These are phyloP conservation scores for Arrhopalites spinosus DNA, from an alignment of 2,888 invertebrate species.

Conservation along the genomic window DNA sequence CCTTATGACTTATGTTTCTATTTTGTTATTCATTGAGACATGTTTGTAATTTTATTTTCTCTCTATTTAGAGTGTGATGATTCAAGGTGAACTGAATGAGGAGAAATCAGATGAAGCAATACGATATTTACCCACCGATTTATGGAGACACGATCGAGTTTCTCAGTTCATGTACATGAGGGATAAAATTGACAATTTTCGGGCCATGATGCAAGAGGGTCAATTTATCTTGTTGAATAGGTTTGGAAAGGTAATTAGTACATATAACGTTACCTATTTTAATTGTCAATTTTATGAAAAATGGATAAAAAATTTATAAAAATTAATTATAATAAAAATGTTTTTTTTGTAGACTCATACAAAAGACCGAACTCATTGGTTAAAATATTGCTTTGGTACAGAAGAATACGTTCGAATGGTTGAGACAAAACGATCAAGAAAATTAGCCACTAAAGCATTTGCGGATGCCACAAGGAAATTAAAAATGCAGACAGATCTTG, in stretches of 20 bases:
- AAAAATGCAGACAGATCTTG: background rate
- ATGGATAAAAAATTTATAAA: background rate
- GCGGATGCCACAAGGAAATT: slow-evolving; percentile 8
- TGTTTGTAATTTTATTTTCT: no score
- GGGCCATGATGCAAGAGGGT: slow-evolving; percentile 27
- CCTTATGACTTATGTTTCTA: no score
- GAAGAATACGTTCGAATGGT: slow-evolving; percentile 21
- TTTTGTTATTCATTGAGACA: no score
- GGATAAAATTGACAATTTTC: slow-evolving; percentile 31
- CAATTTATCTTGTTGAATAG: slow-evolving; percentile 5
- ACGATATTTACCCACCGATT: slow-evolving; percentile 15
- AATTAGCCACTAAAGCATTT: slow-evolving; percentile 13
- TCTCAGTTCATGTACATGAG: slow-evolving; percentile 32
- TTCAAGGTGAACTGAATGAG: background rate
- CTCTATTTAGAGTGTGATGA: no score
- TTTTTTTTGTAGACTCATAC: background rate
- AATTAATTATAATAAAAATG: background rate
- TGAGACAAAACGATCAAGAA: slow-evolving; percentile 22
- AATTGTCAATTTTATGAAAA: background rate
- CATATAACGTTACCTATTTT: background rate
- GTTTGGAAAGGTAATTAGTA: background rate
- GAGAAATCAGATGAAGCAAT: background rate
- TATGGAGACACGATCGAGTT: slow-evolving; percentile 30
- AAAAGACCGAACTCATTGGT: slow-evolving; percentile 28
- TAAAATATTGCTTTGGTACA: slow-evolving; percentile 29